Evolutionary conservation across 2,888 invertebrate genomes (phyloP).

Genomic region (Lapara coniferarum): DNA sequence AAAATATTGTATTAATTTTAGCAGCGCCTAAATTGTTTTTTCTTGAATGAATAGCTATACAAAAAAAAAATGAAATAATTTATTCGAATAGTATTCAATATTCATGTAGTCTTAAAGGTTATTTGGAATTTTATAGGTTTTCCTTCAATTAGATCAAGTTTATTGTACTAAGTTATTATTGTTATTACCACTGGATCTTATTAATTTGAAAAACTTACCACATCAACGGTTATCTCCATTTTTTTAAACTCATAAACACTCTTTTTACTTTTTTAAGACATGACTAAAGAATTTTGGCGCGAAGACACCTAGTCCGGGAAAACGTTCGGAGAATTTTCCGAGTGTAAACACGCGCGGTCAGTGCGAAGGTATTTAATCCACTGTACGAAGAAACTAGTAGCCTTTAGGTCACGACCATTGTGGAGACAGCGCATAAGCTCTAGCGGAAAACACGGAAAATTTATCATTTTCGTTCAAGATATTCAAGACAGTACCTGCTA

Average conservation of each 20-base stretch:
- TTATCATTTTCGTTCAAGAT: too few species aligned
- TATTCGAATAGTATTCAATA: too few species aligned
- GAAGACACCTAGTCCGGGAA: constrained; percentile 36
- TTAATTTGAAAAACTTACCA: constrained; percentile 56
- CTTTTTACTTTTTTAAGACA: constrained; percentile 30
- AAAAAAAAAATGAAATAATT: too few species aligned
- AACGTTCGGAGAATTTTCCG: constrained; percentile 46
- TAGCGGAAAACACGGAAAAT: constrained; percentile 11
- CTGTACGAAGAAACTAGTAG: constrained; percentile 47
- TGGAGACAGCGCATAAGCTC: constrained; percentile 13
- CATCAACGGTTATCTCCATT: constrained; percentile 75
- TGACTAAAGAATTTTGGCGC: constrained; percentile 38
- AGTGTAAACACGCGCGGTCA: constrained; percentile 48
- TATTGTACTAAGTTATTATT: not conserved
- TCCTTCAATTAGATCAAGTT: too few species aligned
- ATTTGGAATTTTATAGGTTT: too few species aligned
- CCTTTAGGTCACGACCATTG: constrained; percentile 23
- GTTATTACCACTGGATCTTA: not conserved
- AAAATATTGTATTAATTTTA: too few species aligned
- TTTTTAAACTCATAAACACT: constrained; percentile 24
- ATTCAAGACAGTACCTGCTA: too few species aligned
- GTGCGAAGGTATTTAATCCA: constrained; percentile 50
- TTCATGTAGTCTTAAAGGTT: too few species aligned
- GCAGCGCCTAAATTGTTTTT: too few species aligned
- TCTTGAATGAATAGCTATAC: too few species aligned